Conservation (phyloP, 2,113 vertebrate species). For the Leucoraja erinaceus region DNA sequence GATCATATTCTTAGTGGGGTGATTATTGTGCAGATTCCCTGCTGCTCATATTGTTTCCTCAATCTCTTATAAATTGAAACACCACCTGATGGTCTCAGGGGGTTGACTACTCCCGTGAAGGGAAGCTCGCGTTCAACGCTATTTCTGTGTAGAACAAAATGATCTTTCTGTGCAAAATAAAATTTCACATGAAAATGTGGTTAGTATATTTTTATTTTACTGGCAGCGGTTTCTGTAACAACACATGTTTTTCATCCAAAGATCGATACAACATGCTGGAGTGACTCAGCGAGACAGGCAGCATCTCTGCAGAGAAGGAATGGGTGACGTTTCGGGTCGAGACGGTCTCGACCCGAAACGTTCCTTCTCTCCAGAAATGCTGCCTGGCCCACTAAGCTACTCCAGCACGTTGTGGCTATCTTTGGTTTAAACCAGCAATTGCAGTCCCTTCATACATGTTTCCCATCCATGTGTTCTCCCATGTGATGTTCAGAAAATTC, state of each 20-base stretch:
- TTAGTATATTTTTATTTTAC: not conserved
- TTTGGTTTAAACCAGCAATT: no score
- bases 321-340: no score
- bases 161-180: not conserved
- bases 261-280: no score
- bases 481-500: not conserved
- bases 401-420: no score
- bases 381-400: no score
- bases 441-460: not conserved
- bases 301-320: no score
- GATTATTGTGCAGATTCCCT: no score
- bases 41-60: no score
- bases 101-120: not conserved
- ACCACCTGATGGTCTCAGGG: not conserved
- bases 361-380: no score
- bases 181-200: not conserved
- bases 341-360: no score
- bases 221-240: not conserved
- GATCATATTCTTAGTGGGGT: no score
- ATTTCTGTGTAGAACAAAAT: not conserved
- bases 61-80: not conserved
- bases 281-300: no score
- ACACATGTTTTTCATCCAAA: not conserved
- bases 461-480: not conserved
- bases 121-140: not conserved